Evolutionary conservation across 2,888 invertebrate genomes (phyloP), one percentile per base, ranked within the genome.

Genomic region (Trissoscelio sp.): DNA sequence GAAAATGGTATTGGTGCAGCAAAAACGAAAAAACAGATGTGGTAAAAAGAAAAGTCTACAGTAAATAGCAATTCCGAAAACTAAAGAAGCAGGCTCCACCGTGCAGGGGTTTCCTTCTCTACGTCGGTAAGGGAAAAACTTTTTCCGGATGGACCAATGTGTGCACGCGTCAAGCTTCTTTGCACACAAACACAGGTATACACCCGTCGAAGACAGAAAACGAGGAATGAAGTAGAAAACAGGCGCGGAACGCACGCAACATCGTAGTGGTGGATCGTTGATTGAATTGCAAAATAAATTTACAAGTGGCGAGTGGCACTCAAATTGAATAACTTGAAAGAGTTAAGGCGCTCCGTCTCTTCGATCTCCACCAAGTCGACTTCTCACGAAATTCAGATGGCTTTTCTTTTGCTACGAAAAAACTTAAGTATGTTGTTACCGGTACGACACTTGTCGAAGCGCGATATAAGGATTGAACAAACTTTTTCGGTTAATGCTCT

Each of bases 221-320:
- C 53, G 37, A 53, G 53, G 77, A 57, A 62, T 44, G 62, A 66
- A 34, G 53, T 34, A 48, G 55, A 70, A 72, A 62, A 53, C 62
- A 62, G 60, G 53, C 53, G 16, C 66, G 44, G 42, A 78, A 79
- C 34, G 11, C 31, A 64, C 74, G 81, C 70, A 69, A 75, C 51
- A 81, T 69, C 69, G 81, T 66, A 70, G 37, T 42, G 34, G 44
- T 72, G 48, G 51, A 1, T 12, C 37, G 18, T 85, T 85, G 85
- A 86, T 87, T 85, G 85, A 87, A 87, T 86, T 85, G 86, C 84
- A 85, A 85, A 87, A 86, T 86, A 86, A 86, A 86, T 86, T 86
- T 85, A 84, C 86, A 85, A 86, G 85, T 84, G 85, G 84, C 84
- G 84, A 85, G 84, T 83, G 79, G 28, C 66, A 78, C 79, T 81